phyloP scores from a whole-genome alignment of 1,140 invertebrate species.

The Pseudomyrmex flavicornis region DNA sequence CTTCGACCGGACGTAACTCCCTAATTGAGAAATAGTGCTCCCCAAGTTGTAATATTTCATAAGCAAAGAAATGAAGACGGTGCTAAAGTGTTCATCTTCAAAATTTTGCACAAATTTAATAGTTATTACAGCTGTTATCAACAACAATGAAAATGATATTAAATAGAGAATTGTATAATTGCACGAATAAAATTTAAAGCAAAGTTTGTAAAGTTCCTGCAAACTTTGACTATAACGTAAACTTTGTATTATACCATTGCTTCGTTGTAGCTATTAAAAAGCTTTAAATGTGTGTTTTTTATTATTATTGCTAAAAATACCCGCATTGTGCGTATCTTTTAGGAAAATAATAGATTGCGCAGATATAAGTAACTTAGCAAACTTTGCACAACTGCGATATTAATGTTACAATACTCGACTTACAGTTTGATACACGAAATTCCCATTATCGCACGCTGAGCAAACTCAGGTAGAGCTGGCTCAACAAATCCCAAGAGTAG shows the following conservation, averaged over 20 bases:
- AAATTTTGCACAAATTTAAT: slow-evolving; percentile 14
- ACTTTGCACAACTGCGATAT: slow-evolving; percentile 6
- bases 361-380: slow-evolving; percentile 9
- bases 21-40: slow-evolving; percentile 18
- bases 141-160: neutral
- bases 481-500: slow-evolving; percentile 16
- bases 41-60: neutral
- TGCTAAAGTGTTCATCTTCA: neutral
- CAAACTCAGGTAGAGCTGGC: neutral
- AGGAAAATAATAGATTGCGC: neutral
- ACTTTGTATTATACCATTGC: neutral
- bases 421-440: slow-evolving; percentile 38
- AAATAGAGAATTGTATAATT: neutral
- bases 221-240: neutral
- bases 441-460: slow-evolving; percentile 45
- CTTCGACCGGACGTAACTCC: neutral
- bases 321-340: neutral
- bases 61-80: neutral
- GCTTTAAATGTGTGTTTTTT: neutral
- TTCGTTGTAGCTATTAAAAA: neutral
- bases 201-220: neutral
- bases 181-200: neutral
- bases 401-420: slow-evolving; percentile 35
- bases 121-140: neutral
- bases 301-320: neutral